Evolutionary conservation across 2,888 invertebrate species (phyloP).

Genomic region (Thelaira solivaga): DNA sequence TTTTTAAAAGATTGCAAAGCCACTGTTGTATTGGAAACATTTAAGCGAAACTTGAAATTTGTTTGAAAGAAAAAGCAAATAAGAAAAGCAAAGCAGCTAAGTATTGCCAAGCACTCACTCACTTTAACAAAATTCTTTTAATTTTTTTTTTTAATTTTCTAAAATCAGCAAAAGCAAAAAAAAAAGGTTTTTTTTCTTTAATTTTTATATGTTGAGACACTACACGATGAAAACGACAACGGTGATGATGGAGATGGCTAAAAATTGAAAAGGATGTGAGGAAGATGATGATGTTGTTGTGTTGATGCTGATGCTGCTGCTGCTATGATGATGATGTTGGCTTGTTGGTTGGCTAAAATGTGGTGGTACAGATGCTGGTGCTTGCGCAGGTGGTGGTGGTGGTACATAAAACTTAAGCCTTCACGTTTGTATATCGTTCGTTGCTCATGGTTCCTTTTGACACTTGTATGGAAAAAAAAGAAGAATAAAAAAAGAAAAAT

Average conservation of each 20-base stretch:
- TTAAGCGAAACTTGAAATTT: conserved; percentile 26
- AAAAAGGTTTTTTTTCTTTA: too few relatives aligned
- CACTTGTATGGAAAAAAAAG: conserved; percentile 45
- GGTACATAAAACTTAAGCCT: conserved; percentile 46
- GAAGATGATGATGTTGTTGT: conserved; percentile 28
- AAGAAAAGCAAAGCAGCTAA: conserved; percentile 46
- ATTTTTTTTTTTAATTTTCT: conserved; percentile 14
- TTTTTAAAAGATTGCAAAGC: too few relatives aligned
- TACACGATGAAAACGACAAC: conserved; percentile 43
- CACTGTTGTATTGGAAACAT: conserved; percentile 18
- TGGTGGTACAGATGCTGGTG: background rate
- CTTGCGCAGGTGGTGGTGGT: conserved; percentile 10
- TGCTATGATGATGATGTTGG: conserved; percentile 36
- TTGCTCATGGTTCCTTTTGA: conserved; percentile 60
- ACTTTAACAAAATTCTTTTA: conserved; percentile 44
- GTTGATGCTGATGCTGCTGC: conserved; percentile 9
- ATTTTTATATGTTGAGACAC: conserved; percentile 41
- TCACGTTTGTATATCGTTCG: conserved; percentile 35
- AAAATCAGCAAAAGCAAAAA: conserved; percentile 18
- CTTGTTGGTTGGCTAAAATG: conserved; percentile 50
- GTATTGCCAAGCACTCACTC: too few relatives aligned
- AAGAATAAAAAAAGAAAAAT: conserved; percentile 9
- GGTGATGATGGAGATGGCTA: conserved; percentile 42
- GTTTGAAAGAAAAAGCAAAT: background rate
- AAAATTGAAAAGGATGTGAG: conserved; percentile 52